Percentiles rank a stretch among this genome's conserved stretches.
phyloP scores from a whole-genome alignment of 2,113 vertebrate genomes.

The Gyps fulvus region DNA sequence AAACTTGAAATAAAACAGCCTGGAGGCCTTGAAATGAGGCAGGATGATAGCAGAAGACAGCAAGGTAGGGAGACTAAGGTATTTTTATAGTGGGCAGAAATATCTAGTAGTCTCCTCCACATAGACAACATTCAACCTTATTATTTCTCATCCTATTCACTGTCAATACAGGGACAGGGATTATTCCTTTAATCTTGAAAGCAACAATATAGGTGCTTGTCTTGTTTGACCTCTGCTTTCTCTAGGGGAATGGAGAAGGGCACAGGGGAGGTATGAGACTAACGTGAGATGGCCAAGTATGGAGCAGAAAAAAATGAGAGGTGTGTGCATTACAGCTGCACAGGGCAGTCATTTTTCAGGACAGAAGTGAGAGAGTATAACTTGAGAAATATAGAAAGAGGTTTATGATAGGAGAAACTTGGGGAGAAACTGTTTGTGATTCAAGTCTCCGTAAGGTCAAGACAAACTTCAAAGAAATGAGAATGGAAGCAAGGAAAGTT shows the following conservation, averaged over 20 bases:
- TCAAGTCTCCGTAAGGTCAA: background rate
- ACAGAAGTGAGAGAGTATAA: background rate
- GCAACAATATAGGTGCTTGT: background rate
- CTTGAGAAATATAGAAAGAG: background rate
- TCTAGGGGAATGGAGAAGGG: background rate
- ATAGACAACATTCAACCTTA: background rate
- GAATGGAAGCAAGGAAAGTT: background rate
- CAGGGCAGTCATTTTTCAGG: background rate
- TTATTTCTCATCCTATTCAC: background rate
- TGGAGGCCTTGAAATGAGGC: background rate
- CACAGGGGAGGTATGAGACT: background rate
- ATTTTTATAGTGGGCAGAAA: background rate
- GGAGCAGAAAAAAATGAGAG: background rate
- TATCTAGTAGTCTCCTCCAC: background rate
- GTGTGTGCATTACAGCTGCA: background rate
- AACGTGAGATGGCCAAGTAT: background rate
- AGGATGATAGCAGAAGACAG: background rate
- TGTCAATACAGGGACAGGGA: background rate
- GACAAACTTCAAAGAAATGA: background rate
- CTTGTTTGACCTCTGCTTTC: background rate
- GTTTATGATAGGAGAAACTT: background rate
- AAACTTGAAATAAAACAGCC: background rate
- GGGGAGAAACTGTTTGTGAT: background rate
- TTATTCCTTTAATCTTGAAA: background rate
- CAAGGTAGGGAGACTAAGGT: background rate